A percentile compares a stretch with the other conserved stretches of the same genome.
phyloP scores from a whole-genome alignment of 2,888 invertebrate genomes.

The Eustalomyia histrio region DNA sequence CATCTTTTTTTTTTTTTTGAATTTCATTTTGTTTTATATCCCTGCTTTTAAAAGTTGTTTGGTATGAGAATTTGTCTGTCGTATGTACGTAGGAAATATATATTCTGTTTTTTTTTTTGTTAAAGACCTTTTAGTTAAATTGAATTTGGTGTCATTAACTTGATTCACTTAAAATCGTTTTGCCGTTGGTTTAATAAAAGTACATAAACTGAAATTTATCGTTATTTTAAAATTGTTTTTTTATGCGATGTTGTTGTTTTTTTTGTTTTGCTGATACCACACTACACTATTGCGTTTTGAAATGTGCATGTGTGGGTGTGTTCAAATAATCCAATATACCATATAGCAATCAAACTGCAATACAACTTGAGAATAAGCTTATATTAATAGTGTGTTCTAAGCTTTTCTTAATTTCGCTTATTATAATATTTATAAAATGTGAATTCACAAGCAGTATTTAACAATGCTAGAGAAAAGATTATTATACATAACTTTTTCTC shows the following conservation, averaged over 20 bases:
- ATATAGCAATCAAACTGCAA: no score
- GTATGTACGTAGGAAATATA: slow-evolving; percentile 3
- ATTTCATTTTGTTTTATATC: slow-evolving; percentile 44
- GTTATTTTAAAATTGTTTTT: slow-evolving; percentile 62
- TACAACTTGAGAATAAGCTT: no score
- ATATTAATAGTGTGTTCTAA: no score
- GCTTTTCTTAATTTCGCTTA: no score
- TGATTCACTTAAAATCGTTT: slow-evolving; percentile 65
- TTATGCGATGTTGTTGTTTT: not conserved
- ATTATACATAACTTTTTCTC: no score
- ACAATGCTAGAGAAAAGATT: no score
- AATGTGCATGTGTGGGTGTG: not conserved
- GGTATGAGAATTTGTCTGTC: slow-evolving; percentile 41
- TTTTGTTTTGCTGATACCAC: slow-evolving; percentile 7
- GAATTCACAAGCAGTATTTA: no score
- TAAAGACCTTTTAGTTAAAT: slow-evolving; percentile 65
- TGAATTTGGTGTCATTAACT: slow-evolving; percentile 66
- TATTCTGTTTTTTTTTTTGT: not conserved
- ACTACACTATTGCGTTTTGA: not conserved
- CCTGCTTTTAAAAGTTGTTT: slow-evolving; percentile 22
- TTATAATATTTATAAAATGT: no score
- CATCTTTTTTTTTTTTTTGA: slow-evolving; percentile 17
- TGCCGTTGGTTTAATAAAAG: slow-evolving; percentile 64
- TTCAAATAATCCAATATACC: no score
- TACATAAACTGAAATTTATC: slow-evolving; percentile 64